Base-by-base conservation (phyloP, 2,888 invertebrate species). In the Himalopsyche tibetana region DNA sequence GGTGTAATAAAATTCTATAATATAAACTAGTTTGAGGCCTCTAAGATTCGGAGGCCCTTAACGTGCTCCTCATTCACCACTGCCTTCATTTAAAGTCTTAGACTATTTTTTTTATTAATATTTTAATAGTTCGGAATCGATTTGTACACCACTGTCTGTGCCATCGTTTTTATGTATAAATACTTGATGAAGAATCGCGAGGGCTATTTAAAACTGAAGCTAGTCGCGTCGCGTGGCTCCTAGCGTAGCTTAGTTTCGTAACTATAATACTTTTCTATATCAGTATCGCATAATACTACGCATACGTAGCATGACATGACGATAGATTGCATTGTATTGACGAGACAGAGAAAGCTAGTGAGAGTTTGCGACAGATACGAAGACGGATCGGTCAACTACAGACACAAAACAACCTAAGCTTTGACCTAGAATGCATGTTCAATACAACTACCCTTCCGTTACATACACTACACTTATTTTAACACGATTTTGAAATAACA, bases 111-210 rank as follows among this genome's bases (percentile, higher is more conserved):
- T 28, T 28, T 28, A 28, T 28, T 28, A 28, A 28, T 28, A 28
- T 28, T 28, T 28, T 2, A 28, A 28, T 5, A 45, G 51, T 15
- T 15, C 15, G 15, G 4, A 51, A 15, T 15, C 51, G 15, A 51
- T 51, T 15, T 15, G 63, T 19, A 63, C 63, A 19, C 63, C 63
- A 63, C 19, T 63, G 63, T 9, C 8, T 19, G 63, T 19, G 63
- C 63, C 63, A 63, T 19, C 63, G 51, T 63, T 63, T 63, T 63
- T 19, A 63, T 63, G 28, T 63, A 63, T 63, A 63, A 63, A 63
- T 63, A 63, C 63, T 63, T 63, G 63, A 11, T 11, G 63, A 19
- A 63, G 63, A 63, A 63, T 63, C 63, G 63, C 63, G 63, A 63
- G 63, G 28, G 63, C 63, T 63, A 63, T 63, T 63, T 63, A 63